Base-by-base conservation (phyloP, 2,797 vertebrate genomes). In the Macrochelys suwanniensis region DNA sequence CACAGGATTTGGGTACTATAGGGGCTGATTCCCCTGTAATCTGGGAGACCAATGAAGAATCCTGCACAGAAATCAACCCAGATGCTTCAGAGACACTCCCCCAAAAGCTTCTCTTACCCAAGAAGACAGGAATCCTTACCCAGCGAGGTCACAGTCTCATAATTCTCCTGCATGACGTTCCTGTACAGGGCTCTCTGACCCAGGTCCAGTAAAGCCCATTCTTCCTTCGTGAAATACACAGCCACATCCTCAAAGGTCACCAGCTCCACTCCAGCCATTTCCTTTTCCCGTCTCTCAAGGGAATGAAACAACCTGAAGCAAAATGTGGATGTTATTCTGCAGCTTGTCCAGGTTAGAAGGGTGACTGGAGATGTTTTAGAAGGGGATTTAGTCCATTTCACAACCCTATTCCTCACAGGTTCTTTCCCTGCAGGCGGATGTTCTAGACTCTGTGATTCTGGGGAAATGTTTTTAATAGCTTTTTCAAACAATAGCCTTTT, bases 221-320 rank as follows among this genome's bases (percentile, higher is more conserved):
- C 97, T 26, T 97, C 97, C 26, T 92, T 89, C 4, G 93, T 95
- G 91, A 98, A 98, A 49, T 96, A 94, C 45, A 98, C 89, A 2
- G 97, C 93, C 74, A 98, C 96, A 5, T 97, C 97, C 82, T 97
- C 85, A 2, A 98, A 97, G 51, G 95, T 97, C n/a, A 97, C 96
- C 11, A 83, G 77, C 50, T 92, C 82, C 5, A 25, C 8, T 7
- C 47, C 49, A 50, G 51, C n/a, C 81, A 76, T 80, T 17, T 92
- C 86, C 76, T 77, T 85, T 85, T 86, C 77, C 37, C 86, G 6
- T 61, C 59, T 61, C 59, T 33, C 82, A 53, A 78, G n/a, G 15
- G 61, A 49, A 85, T 82, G 86, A 49, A 81, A 92, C 1, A 82
- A 53, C 74, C 91, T 87, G 84, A 88, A 84, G 82, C 84, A 61